Conservation (phyloP, 2,888 invertebrate genomes). For the Marronus borbonicus region DNA sequence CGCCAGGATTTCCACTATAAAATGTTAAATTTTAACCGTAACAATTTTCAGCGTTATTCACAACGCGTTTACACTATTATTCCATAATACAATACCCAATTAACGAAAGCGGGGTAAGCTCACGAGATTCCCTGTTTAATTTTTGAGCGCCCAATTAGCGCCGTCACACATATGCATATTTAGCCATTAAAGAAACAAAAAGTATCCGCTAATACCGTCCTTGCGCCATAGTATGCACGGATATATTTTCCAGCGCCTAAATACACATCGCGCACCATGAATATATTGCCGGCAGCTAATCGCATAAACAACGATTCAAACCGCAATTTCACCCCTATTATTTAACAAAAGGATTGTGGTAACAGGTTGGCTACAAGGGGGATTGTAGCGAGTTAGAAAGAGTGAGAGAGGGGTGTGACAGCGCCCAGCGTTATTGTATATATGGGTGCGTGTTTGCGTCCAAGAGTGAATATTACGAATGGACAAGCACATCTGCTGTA, state of each 20-base stretch:
- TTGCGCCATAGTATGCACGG: too few species aligned
- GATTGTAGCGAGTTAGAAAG: background rate
- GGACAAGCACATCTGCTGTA: constrained; percentile 34
- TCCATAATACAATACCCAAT: background rate
- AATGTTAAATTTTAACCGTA: too few species aligned
- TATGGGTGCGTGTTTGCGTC: constrained; percentile 8
- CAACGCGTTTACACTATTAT: background rate
- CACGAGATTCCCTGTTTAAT: constrained; percentile 13
- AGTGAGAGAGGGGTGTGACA: constrained; percentile 18
- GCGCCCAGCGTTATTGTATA: background rate
- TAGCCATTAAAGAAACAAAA: too few species aligned
- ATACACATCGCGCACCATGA: constrained; percentile 10
- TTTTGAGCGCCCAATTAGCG: constrained; percentile 11
- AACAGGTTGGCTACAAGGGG: constrained; percentile 45
- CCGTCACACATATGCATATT: background rate
- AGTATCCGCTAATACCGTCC: too few species aligned
- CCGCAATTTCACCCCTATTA: constrained; percentile 47
- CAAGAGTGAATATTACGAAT: constrained; percentile 5
- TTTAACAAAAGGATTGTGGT: constrained; percentile 47
- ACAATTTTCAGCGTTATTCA: too few species aligned
- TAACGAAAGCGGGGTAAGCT: background rate
- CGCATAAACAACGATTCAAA: constrained; percentile 46
- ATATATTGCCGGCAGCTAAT: constrained; percentile 40
- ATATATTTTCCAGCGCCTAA: constrained; percentile 1
- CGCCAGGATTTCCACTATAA: too few species aligned